Percentiles rank a stretch among this genome's conserved stretches.
Conservation (phyloP, 2,888 invertebrate species). For the Phragmatobia fuliginosa region DNA sequence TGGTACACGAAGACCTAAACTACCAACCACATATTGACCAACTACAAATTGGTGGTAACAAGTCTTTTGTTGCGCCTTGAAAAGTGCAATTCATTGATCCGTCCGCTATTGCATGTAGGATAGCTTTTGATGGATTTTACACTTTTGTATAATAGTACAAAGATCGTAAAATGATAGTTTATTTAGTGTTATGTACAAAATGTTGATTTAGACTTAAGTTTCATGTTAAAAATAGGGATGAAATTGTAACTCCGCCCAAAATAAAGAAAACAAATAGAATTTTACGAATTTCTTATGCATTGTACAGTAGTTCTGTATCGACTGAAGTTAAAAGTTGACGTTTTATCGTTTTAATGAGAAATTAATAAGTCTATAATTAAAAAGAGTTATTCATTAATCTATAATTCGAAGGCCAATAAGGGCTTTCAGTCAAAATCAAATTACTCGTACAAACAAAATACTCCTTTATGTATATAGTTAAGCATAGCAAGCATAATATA, state of each 20-base stretch:
- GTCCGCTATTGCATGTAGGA: slow-evolving; percentile 60
- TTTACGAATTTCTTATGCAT: slow-evolving; percentile 1
- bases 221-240: slow-evolving; percentile 24
- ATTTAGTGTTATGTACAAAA: slow-evolving; percentile 35
- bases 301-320: neutral
- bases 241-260: slow-evolving; percentile 29
- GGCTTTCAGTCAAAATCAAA: neutral
- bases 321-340: neutral
- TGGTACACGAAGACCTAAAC: slow-evolving; percentile 53
- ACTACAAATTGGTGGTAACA: neutral
- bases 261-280: neutral
- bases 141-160: slow-evolving; percentile 39
- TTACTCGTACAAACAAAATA: neutral
- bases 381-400: neutral
- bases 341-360: neutral
- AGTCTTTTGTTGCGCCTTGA: slow-evolving; percentile 16
- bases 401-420: neutral
- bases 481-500: slow-evolving; percentile 1
- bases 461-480: neutral
- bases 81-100: slow-evolving; percentile 63
- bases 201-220: slow-evolving; percentile 18
- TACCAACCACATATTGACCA: neutral
- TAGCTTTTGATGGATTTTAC: slow-evolving; percentile 62
- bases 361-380: neutral
- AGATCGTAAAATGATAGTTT: slow-evolving; percentile 12